phyloP scores from a whole-genome alignment of 2,888 invertebrate genomes.

The Reticulitermes lucifugus region DNA sequence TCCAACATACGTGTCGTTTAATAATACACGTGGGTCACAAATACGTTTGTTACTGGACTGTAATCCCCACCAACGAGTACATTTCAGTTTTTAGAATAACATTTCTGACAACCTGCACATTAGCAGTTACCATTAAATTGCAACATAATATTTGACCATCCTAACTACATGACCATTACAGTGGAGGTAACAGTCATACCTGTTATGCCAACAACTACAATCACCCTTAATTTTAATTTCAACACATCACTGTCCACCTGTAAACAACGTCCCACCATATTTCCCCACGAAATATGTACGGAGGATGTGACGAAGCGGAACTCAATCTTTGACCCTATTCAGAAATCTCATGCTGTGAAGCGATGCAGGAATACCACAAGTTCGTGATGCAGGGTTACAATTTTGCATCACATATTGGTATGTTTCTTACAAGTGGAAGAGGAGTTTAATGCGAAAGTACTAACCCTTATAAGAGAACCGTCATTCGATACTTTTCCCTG shows the following conservation, averaged over 20 bases:
- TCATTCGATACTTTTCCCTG: too few relatives aligned
- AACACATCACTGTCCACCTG: slow-evolving; percentile 30
- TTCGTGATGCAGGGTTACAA: too few relatives aligned
- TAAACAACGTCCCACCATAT: slow-evolving; percentile 47
- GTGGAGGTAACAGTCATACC: slow-evolving; percentile 2
- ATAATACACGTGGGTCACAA: too few relatives aligned
- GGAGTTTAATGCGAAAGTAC: too few relatives aligned
- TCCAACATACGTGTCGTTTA: too few relatives aligned
- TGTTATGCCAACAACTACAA: slow-evolving; percentile 40
- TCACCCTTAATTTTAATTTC: slow-evolving; percentile 37
- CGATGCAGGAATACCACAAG: background rate
- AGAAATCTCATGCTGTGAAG: background rate
- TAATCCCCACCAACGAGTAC: background rate
- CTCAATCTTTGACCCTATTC: background rate
- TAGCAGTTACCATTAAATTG: background rate
- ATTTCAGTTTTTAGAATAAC: background rate
- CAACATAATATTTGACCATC: background rate
- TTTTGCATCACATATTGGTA: too few relatives aligned
- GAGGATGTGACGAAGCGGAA: slow-evolving; percentile 30
- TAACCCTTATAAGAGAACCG: too few relatives aligned
- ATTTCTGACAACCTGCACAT: background rate
- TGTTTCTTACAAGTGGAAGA: too few relatives aligned
- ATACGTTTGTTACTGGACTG: too few relatives aligned
- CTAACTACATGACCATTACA: background rate
- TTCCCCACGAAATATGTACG: slow-evolving; percentile 35